Conservation (phyloP, 2,797 vertebrate species). For the Lepidocolaptes lacrymiger region DNA sequence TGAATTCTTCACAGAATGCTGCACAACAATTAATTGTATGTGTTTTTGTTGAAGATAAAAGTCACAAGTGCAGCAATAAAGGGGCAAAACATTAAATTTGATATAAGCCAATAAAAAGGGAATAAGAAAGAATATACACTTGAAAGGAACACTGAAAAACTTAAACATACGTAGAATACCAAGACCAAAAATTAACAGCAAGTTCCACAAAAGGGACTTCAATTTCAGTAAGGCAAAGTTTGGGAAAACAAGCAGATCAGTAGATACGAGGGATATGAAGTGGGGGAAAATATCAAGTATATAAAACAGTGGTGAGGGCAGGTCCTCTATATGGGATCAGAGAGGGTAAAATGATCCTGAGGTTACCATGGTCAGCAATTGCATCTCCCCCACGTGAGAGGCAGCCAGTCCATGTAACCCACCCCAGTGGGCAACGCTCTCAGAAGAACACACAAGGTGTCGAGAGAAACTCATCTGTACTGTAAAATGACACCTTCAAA, state of each 20-base stretch:
- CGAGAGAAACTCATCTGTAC: not conserved
- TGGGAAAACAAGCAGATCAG: not conserved
- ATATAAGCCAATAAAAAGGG: not conserved
- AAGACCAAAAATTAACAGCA: not conserved
- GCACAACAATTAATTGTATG: not conserved
- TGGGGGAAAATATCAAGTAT: not conserved
- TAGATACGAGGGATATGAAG: not conserved
- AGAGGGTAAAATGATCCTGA: not conserved
- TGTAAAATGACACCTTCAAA: not conserved
- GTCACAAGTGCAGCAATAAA: not conserved
- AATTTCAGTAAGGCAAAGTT: not conserved
- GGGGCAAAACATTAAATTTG: not conserved
- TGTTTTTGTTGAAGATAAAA: constrained; percentile 5
- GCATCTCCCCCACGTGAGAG: not conserved
- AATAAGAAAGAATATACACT: not conserved
- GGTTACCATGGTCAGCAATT: not conserved
- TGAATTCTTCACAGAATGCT: not conserved
- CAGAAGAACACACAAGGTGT: not conserved
- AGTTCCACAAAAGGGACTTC: not conserved
- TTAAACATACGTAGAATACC: not conserved
- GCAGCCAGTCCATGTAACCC: not conserved
- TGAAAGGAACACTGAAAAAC: not conserved
- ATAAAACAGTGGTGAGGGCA: not conserved
- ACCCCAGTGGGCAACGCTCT: not conserved
- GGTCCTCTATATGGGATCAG: not conserved